Evolutionary conservation across 1,140 invertebrate genomes (phyloP), one percentile per base, ranked within the genome.

Genomic region (Macrosteles quadrilineatus): DNA sequence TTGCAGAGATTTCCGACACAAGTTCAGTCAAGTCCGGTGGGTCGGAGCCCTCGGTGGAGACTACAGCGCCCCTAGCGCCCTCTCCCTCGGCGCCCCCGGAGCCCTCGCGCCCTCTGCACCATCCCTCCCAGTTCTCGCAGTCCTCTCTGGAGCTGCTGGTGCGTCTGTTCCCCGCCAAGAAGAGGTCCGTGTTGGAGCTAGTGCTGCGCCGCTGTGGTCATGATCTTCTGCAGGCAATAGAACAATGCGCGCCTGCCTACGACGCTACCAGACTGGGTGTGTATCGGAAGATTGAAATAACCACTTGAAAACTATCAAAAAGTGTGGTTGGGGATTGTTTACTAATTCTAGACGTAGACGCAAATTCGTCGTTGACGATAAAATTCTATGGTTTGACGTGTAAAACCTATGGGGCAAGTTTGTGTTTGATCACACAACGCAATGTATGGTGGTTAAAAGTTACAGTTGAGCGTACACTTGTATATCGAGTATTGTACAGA

Each of bases 121-220:
- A 36, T 14, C 32, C 32, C 14, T 36, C 32, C 4, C 55, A 30
- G 21, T 64, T 50, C 57, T 72, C 67, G n/a, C 71, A 59, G 9
- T 67, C 68, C 50, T 90, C 90, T 0, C 81, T 97, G 32, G 93
- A 97, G 72, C 95, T 96, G 81, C 80, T 97, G 36, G 85, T 88
- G 3, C 87, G 92, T 55, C 81, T 97, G 3, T 98, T 97, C 79
- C 95, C 95, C 0, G 89, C 90, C 57, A 96, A 97, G 78, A 85
- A 91, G 78, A 84, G 91, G 3, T 88, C 92, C 0, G 94, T 97
- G 0, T 79, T 98, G 43, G 94, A 97, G 76, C 79, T 97, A 65
- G 92, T 96, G 11, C 80, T 96, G 11, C 88, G 93, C 71, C 87
- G 92, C 23, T 95, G 93, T 78, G 92, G 92, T 71, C 89, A 94